phyloP scores from a whole-genome alignment of 2,113 vertebrate species.

The Calonectris borealis region DNA sequence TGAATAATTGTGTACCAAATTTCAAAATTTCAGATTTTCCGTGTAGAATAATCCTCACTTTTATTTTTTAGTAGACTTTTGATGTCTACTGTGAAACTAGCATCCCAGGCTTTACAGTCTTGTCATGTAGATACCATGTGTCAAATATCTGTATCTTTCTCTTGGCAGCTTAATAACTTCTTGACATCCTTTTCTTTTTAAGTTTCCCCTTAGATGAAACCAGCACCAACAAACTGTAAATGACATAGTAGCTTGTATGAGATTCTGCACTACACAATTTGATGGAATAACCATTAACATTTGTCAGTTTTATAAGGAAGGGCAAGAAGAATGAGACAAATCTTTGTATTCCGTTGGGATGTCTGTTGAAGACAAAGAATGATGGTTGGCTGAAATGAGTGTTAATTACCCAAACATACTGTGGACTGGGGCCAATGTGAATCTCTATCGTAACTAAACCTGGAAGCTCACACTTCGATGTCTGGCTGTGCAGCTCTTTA shows the following conservation, averaged over 20 bases:
- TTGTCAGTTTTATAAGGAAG: neutral
- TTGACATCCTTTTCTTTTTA: neutral
- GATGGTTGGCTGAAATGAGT: neutral
- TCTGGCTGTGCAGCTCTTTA: neutral
- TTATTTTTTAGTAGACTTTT: neutral
- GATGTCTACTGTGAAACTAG: neutral
- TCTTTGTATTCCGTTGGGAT: slow-evolving; percentile 9
- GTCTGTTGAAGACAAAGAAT: slow-evolving; percentile 31
- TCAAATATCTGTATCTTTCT: neutral
- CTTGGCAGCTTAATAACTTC: neutral
- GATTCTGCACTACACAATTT: neutral
- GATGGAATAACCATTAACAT: neutral
- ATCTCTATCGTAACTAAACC: neutral
- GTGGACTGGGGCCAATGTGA: neutral
- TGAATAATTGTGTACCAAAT: neutral
- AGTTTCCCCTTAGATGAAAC: neutral
- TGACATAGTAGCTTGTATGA: neutral
- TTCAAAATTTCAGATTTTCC: neutral
- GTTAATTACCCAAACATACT: slow-evolving; percentile 23
- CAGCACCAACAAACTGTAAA: neutral
- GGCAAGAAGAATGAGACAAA: slow-evolving; percentile 22
- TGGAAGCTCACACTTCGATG: neutral
- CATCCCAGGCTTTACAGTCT: neutral
- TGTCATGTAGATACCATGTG: neutral
- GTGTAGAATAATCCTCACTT: neutral